Base-by-base conservation (phyloP, 2,888 invertebrate genomes). In the Osmoderma eremita region DNA sequence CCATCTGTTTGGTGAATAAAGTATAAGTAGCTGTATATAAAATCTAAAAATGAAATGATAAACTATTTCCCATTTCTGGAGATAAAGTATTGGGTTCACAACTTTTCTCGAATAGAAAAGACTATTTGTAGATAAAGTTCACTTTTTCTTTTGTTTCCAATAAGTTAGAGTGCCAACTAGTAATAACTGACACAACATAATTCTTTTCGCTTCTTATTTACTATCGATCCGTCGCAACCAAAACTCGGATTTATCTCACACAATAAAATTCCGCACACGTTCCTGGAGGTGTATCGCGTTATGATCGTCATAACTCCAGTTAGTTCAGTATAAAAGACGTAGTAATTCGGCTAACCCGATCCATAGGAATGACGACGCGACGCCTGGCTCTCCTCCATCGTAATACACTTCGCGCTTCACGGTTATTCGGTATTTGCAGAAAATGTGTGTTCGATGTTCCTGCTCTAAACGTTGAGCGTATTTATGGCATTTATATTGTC, bases 391-490 rank as follows among this genome's bases (percentile, higher is more conserved):
- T 30, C 30, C 1, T 30, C 6, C 8, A 30, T 6, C 6, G 6
- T 30, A 8, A 10, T 49, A 53, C 53, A 53, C 10, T 50, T 50
- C 18, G 15, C 36, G 15, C 38, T 53, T 18, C 18, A 8, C 12
- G 10, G 12, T 39, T 36, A 36, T 36, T 39, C 18, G 17, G 38
- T 38, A 20, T 53, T 53, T 38, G n/a, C 12, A 13, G 13, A n/a
- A 18, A 53, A 53, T 53, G 53, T 36, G 17, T 17, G 36, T 53
- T 17, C 38, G 12, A 12, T 39, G 38, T 38, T 53, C 38, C 53
- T 18, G 38, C 38, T 53, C 38, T 53, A 53, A 53, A 53, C 53
- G 38, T 17, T n/a, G 38, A 36, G 53, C 24, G 53, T 53, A 53
- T 53, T 53, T 53, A 53, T 38, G 3, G 38, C 38, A n/a, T 38